Conservation (phyloP, 2,888 invertebrate species). For the Microctonus hyperodae region DNA sequence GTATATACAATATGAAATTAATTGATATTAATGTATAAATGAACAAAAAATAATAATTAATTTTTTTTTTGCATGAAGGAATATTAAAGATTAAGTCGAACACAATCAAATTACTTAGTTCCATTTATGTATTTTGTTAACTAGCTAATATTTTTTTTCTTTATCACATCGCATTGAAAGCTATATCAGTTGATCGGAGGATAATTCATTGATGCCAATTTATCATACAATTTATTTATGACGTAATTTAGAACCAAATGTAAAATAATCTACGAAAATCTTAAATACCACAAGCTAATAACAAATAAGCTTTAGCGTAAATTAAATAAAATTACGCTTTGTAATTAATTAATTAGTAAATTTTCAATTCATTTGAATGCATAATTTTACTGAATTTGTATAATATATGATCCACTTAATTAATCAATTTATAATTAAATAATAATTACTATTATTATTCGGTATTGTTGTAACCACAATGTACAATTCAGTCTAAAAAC, state of each 20-base stretch:
- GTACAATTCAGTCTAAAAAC: conserved; percentile 42
- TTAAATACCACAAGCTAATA: not conserved
- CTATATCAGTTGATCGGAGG: not conserved
- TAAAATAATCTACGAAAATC: not conserved
- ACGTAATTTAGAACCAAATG: conserved; percentile 4
- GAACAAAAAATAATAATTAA: too few relatives aligned
- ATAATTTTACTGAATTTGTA: not conserved
- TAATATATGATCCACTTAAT: not conserved
- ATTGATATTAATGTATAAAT: too few relatives aligned
- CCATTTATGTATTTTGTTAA: conserved; percentile 1
- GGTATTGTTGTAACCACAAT: conserved; percentile 21
- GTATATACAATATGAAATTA: too few relatives aligned
- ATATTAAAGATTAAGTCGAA: too few relatives aligned
- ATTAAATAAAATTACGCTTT: not conserved
- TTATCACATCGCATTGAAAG: conserved; percentile 10
- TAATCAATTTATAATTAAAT: not conserved
- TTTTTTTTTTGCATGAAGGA: too few relatives aligned
- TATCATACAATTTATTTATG: not conserved
- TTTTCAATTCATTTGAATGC: not conserved
- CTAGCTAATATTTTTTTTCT: conserved; percentile 5
- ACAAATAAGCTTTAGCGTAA: not conserved
- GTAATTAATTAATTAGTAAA: not conserved
- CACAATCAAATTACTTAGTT: not conserved
- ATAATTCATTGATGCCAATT: not conserved
- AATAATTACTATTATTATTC: conserved; percentile 19